Percentiles rank a stretch among this genome's conserved stretches.
These are phyloP conservation scores for Etia nguti DNA, from an alignment of 2,113 vertebrate genomes.

Conservation along the genomic window DNA sequence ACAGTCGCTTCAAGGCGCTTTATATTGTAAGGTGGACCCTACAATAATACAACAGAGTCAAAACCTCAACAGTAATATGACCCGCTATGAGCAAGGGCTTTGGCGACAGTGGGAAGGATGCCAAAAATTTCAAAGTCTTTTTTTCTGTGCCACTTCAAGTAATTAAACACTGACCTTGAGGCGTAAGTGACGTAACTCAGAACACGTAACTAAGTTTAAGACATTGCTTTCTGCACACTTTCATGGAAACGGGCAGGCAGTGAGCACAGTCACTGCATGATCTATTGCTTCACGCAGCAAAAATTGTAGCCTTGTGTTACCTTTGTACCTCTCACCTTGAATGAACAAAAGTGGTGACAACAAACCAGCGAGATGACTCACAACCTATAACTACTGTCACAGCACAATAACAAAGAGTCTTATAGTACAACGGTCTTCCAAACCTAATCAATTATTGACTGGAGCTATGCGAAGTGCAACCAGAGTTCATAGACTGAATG, in stretches of 20 bases:
- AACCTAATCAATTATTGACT: constrained; percentile 57
- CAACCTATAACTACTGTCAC: constrained; percentile 4
- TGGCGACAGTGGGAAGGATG: neutral
- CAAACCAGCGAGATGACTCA: neutral
- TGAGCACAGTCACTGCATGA: neutral
- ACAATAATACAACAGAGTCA: neutral
- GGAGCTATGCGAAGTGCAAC: constrained; percentile 10
- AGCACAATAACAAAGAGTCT: neutral
- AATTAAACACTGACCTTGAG: neutral
- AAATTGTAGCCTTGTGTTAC: neutral
- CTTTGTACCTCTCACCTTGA: neutral
- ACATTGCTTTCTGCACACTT: neutral
- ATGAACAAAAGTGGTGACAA: neutral
- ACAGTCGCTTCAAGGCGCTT: neutral
- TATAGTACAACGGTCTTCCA: neutral
- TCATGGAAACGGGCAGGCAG: neutral
- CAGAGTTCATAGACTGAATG: constrained; percentile 34
- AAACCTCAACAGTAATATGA: neutral
- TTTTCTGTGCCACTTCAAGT: neutral
- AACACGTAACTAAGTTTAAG: neutral
- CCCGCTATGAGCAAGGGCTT: neutral
- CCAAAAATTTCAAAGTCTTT: neutral
- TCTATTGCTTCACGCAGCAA: neutral
- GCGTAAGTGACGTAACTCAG: neutral
- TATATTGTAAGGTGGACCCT: neutral